A percentile compares a stretch with the other conserved stretches of the same genome.
Conservation (phyloP, 2,888 invertebrate species). For the Drosophila sordidula region DNA sequence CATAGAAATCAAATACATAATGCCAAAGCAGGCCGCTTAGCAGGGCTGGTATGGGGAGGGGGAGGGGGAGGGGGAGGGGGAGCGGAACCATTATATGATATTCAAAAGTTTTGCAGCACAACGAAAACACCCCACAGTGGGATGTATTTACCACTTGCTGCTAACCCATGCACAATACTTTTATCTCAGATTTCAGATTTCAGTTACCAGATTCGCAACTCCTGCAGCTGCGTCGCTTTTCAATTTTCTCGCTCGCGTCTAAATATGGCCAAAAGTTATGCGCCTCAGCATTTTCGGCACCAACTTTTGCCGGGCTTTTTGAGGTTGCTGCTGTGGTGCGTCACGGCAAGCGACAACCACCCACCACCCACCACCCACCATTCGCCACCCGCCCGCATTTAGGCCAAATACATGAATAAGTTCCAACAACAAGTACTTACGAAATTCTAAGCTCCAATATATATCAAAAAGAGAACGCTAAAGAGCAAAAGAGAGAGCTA, state of each 20-base stretch:
- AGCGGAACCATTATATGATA: slow-evolving; percentile 41
- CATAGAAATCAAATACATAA: slow-evolving; percentile 35
- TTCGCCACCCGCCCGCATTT: slow-evolving; percentile 6
- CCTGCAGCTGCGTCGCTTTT: slow-evolving; percentile 48
- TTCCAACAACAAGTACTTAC: slow-evolving; percentile 16
- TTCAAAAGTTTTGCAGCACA: slow-evolving; percentile 42
- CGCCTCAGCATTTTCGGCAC: slow-evolving; percentile 49
- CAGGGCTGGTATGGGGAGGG: not conserved
- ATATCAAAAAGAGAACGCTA: not conserved
- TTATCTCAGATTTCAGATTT: slow-evolving; percentile 49
- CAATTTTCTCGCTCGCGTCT: slow-evolving; percentile 39
- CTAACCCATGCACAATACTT: slow-evolving; percentile 42
- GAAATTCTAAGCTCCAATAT: slow-evolving; percentile 11
- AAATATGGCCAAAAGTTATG: slow-evolving; percentile 65
- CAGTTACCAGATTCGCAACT: slow-evolving; percentile 29
- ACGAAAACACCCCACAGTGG: too few species aligned
- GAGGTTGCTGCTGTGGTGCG: slow-evolving; percentile 7
- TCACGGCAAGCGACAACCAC: not conserved
- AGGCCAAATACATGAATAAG: slow-evolving; percentile 32
- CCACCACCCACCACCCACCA: not conserved
- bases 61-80: slow-evolving; percentile 1
- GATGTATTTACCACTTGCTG: slow-evolving; percentile 18
- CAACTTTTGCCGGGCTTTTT: slow-evolving; percentile 30
- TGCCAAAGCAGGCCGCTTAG: not conserved
- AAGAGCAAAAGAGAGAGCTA: not conserved